These are phyloP conservation scores for Rotaria sp. DNA, from an alignment of 2,888 invertebrate genomes.

Conservation along the genomic window DNA sequence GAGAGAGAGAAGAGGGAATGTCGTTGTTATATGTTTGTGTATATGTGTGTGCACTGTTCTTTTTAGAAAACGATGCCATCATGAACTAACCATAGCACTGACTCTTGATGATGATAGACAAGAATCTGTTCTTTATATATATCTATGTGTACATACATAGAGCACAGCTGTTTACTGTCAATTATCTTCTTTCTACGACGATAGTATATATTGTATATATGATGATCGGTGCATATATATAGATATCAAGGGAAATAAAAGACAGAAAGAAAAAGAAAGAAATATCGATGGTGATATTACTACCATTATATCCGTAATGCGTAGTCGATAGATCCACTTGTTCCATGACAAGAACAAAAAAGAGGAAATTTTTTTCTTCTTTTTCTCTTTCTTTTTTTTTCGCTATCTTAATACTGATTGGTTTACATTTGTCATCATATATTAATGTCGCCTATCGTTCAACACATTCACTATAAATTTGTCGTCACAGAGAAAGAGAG, in stretches of 20 bases:
- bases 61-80: not conserved
- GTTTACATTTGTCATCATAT: not conserved
- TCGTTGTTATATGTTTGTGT: not conserved
- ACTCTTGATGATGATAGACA: conserved; percentile 2
- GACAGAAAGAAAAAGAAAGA: not conserved
- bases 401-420: not conserved
- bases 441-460: conserved; percentile 13
- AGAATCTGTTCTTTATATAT: conserved; percentile 1
- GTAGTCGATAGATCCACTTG: not conserved
- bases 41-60: not conserved
- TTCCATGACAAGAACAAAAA: not conserved
- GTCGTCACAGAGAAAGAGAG: not conserved
- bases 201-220: not conserved
- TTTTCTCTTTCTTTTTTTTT: not conserved
- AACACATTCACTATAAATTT: not conserved
- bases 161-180: conserved; percentile 19
- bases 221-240: conserved; percentile 1
- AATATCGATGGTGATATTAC: conserved; percentile 1
- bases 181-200: not conserved
- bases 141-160: not conserved
- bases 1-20: not conserved
- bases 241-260: conserved; percentile 1
- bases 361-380: not conserved
- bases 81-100: not conserved
- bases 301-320: not conserved